Percentiles rank a stretch among this genome's conserved stretches.
These are phyloP conservation scores for Calcarius lapponicus DNA, from an alignment of 2,797 vertebrate genomes.

Conservation along the genomic window DNA sequence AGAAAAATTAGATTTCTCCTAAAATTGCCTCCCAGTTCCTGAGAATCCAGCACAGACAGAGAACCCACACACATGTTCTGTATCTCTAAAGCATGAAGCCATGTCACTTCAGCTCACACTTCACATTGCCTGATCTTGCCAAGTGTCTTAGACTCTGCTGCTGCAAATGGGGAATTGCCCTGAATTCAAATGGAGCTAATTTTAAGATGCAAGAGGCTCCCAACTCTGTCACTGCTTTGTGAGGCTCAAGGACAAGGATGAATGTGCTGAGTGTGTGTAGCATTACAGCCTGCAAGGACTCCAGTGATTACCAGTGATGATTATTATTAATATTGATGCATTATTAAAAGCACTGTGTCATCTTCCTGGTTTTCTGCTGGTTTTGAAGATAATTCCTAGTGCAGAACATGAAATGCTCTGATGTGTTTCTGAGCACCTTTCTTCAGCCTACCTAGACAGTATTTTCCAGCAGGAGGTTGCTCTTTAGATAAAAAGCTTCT, in stretches of 20 bases:
- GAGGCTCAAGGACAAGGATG: neutral
- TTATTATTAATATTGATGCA: neutral
- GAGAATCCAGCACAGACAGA: neutral
- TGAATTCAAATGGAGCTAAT: neutral
- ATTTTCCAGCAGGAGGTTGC: neutral
- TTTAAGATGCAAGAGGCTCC: neutral
- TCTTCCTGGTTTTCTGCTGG: neutral
- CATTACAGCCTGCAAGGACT: neutral
- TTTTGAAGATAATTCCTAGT: neutral
- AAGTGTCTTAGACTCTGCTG: neutral
- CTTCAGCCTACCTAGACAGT: neutral
- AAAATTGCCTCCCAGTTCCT: neutral
- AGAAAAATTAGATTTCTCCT: neutral
- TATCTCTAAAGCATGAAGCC: neutral
- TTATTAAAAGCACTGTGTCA: neutral
- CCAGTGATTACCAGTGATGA: neutral
- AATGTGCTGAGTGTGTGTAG: neutral
- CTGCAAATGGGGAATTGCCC: neutral
- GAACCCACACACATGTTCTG: rapidly evolving
- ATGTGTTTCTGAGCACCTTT: neutral
- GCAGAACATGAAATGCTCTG: neutral
- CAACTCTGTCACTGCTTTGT: neutral
- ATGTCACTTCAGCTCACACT: neutral
- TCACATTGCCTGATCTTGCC: neutral
- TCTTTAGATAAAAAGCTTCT: conserved; percentile 14